Evolutionary conservation across 2,113 vertebrate genomes (phyloP).

Genomic region (Cnemophilus loriae): DNA sequence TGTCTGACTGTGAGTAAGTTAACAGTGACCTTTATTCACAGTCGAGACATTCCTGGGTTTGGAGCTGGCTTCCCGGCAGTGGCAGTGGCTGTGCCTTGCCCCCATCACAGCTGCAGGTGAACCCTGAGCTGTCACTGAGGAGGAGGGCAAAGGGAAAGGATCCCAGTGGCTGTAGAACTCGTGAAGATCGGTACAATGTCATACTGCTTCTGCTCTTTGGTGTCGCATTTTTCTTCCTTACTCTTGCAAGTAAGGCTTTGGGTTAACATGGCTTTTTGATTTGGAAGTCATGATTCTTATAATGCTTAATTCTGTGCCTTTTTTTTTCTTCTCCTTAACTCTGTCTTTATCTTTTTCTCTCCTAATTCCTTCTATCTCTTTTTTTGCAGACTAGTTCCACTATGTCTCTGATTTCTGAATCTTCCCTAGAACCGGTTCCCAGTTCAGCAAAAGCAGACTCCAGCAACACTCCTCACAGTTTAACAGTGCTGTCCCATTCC

Average conservation of each 20-base stretch:
- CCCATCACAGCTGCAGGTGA: background rate
- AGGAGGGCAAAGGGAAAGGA: background rate
- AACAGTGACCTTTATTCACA: background rate
- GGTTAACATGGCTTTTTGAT: background rate
- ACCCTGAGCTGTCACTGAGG: background rate
- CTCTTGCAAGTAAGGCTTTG: background rate
- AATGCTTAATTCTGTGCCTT: background rate
- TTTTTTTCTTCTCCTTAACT: background rate
- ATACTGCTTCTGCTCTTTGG: background rate
- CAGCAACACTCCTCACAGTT: background rate
- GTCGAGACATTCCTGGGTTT: background rate
- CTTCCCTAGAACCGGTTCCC: conserved; percentile 61
- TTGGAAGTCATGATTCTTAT: background rate
- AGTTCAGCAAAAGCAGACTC: conserved; percentile 28
- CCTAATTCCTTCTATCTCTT: conserved; percentile 49
- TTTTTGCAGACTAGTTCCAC: conserved; percentile 84
- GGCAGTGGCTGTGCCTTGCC: accelerated
- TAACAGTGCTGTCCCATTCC: background rate
- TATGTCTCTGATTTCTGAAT: conserved; percentile 75
- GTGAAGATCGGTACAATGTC: background rate
- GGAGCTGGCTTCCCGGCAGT: background rate
- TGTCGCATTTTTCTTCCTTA: background rate
- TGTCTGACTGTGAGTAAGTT: background rate
- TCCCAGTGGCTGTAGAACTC: background rate
- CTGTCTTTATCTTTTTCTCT: conserved; percentile 52